phyloP scores from a whole-genome alignment of 2,888 invertebrate species.

The Epiblema foenella region DNA sequence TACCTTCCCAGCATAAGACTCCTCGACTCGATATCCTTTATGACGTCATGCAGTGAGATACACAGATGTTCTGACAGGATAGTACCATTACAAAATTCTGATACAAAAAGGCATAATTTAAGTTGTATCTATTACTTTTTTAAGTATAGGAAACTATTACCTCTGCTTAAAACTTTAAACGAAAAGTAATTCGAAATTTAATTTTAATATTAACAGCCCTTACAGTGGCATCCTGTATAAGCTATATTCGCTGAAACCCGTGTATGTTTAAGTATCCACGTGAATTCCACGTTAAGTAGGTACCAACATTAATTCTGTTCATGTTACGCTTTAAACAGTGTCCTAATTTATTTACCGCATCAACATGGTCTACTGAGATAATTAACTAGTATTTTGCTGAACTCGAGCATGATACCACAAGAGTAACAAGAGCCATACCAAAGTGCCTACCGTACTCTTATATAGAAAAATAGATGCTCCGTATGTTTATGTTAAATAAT shows the following conservation, averaged over 20 bases:
- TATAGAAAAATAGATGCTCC: constrained; percentile 13
- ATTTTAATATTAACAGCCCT: no score
- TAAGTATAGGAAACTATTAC: no score
- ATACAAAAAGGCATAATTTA: no score
- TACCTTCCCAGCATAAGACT: no score
- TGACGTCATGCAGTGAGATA: no score
- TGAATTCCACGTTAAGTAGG: not conserved
- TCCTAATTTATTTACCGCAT: constrained; percentile 12
- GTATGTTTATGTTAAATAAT: not conserved
- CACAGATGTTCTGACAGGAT: no score
- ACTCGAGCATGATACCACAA: not conserved
- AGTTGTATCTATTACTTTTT: no score
- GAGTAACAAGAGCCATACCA: constrained; percentile 8
- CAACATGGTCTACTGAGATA: constrained; percentile 10
- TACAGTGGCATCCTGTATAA: no score
- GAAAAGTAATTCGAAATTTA: no score
- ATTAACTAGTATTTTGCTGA: not conserved
- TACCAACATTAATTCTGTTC: not conserved
- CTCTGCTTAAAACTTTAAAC: no score
- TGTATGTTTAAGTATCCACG: not conserved
- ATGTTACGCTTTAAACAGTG: not conserved
- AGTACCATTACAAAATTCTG: no score
- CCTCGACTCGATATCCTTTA: no score
- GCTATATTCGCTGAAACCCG: not conserved
- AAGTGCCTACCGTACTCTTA: not conserved